Base-by-base conservation (phyloP, 2,888 invertebrate genomes). In the Lochmaea crataegi region DNA sequence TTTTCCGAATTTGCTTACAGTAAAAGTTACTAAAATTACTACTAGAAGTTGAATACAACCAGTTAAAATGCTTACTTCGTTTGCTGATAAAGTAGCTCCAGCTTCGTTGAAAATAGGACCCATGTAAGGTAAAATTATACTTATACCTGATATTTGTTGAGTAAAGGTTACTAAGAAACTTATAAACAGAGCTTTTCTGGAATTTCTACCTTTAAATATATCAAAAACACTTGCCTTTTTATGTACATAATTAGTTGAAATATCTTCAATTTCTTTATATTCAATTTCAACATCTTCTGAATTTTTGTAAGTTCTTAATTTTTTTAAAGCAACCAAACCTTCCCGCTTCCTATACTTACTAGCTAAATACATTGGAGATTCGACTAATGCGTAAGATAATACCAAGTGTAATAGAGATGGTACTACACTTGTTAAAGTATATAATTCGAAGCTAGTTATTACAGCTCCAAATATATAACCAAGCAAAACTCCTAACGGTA, bases 101-200 rank as follows among this genome's bases (percentile, higher is more conserved):
- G 94, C 91, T 2, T 91, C 91, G 53, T 88, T 80, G 85, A 94
- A 93, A 81, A 94, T 94, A 64, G 89, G 88, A 74, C 90, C 90
- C 0, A 93, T 91, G 83, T 93, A 94, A 86, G 94, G 93, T 79
- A 94, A 92, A 74, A 94, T 92, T 0, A 93, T 93, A 86, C 93
- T 93, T 78, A 94, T 89, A 73, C 94, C 94, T 69, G 93, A 92
- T 82, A 93, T 90, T 84, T 94, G 94, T 82, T 94, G 94, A 86
- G 94, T 93, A 82, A 94, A 90, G 93, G 96, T 94, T 76, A 94
- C 89, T 38, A 93, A 90, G 51, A 94, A 87, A 3, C 91, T 91
- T 71, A 93, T 92, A 64, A 92, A 84, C 71, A 96, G 87, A 0
- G 94, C 95, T 68, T 74, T 79, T n/a, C 71, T 48, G 10, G 67